A percentile compares a stretch with the other conserved stretches of the same genome.
Evolutionary conservation across 1,140 invertebrate species (phyloP).

Genomic region (Oncopeltus fasciatus): DNA sequence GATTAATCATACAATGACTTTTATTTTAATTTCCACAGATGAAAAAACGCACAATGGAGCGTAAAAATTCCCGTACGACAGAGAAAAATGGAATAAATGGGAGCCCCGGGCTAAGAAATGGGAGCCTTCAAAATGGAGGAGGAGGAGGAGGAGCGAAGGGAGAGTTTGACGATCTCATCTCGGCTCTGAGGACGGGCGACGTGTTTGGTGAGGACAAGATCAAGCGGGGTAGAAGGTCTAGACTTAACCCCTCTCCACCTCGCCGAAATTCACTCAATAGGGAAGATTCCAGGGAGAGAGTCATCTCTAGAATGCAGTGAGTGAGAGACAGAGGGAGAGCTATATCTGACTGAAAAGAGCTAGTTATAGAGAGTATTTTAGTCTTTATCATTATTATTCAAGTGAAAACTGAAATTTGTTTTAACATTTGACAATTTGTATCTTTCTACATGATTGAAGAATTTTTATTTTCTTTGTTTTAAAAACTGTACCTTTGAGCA

Average conservation of each 20-base stretch:
- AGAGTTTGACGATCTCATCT: slow-evolving; percentile 95
- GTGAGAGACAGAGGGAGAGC: too few species aligned
- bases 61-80: slow-evolving; percentile 45
- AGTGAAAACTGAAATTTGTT: too few species aligned
- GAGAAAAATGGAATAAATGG: slow-evolving; percentile 37
- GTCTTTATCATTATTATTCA: too few species aligned
- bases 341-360: too few species aligned
- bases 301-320: neutral
- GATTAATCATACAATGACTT: too few species aligned
- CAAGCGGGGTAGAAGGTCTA: slow-evolving; percentile 56
- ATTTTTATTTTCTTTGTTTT: too few species aligned
- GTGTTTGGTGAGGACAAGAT: slow-evolving; percentile 95
- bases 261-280: slow-evolving; percentile 42
- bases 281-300: slow-evolving; percentile 52
- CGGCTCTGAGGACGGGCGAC: slow-evolving; percentile 85
- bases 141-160: slow-evolving; percentile 58
- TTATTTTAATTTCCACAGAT: slow-evolving; percentile 34
- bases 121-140: slow-evolving; percentile 27
- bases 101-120: slow-evolving; percentile 32
- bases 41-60: slow-evolving; percentile 73
- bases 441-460: too few species aligned
- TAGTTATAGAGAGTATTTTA: too few species aligned
- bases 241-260: slow-evolving; percentile 44
- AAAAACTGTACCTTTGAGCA: too few species aligned
- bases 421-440: too few species aligned